These are phyloP conservation scores for Artemia sinica DNA, from an alignment of 2,888 invertebrate species.

Conservation along the genomic window DNA sequence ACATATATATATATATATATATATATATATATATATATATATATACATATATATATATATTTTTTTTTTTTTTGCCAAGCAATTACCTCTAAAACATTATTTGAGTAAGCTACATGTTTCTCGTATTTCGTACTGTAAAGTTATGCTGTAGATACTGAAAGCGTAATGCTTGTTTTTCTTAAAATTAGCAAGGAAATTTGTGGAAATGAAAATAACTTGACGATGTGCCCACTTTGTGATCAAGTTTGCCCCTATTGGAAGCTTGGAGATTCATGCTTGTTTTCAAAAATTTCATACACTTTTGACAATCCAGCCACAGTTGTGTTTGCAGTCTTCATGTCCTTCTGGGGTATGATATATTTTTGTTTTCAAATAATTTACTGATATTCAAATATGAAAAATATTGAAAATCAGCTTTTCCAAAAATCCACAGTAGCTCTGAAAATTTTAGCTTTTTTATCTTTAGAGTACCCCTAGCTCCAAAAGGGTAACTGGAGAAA, in stretches of 20 bases:
- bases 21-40: too few relatives aligned
- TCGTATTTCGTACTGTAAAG: too few relatives aligned
- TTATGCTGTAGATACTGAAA: background rate
- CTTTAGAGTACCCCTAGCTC: background rate
- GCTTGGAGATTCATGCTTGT: conserved; percentile 38
- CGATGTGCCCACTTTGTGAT: conserved; percentile 41
- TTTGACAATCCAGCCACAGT: conserved; percentile 42
- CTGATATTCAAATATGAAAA: background rate
- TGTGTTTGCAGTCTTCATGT: conserved; percentile 38
- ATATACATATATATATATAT: too few relatives aligned
- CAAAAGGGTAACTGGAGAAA: background rate
- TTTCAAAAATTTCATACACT: conserved; percentile 36
- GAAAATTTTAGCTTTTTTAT: background rate
- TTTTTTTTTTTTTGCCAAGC: too few relatives aligned
- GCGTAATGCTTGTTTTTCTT: background rate
- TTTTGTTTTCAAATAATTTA: background rate
- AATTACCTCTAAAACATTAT: too few relatives aligned
- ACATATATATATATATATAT: too few relatives aligned
- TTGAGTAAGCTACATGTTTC: too few relatives aligned
- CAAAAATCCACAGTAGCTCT: background rate
- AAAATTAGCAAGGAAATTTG: background rate
- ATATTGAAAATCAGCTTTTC: background rate
- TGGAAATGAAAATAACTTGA: conserved; percentile 32
- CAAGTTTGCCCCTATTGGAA: conserved; percentile 39
- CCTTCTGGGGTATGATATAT: conserved; percentile 36